Evolutionary conservation across 2,797 vertebrate genomes (phyloP), one percentile per base, ranked within the genome.

Genomic region (Falco naumanni): DNA sequence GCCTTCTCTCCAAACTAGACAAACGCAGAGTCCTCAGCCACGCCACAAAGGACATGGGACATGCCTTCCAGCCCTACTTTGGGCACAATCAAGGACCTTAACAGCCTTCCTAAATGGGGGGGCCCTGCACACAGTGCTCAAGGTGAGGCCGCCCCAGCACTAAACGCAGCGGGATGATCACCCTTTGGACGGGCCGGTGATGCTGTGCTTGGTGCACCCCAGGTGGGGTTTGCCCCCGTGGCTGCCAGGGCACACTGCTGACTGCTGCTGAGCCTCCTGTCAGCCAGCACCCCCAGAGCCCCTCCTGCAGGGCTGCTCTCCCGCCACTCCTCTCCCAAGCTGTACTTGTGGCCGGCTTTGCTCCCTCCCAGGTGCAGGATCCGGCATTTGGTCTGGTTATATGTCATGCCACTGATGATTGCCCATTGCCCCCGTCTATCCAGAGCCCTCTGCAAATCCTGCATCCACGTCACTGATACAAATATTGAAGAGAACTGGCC

Each of bases 301-400:
- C 22, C 57, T 39, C 25, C 45, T 39, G 64, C 63, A 34, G 43
- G 37, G 34, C 18, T 51, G 34, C 19, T 82, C 31, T 50, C 45
- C 15, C 16, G 56, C 37, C 33, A 70, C 5, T 8, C 34, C 19
- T 61, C n/a, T 33, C 31, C 20, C 34, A 59, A 0, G 19, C 43
- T 16, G 57, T 5, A 43, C 20, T 33, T 25, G 3, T 72, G 43
- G 8, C 31, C 2, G 2, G 10, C 3, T 0, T 37, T 43, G 31
- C 17, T 37, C 29, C 20, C 4, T 14, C 31, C 13, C n/a, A 53
- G 11, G 8, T 48, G 28, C 10, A 59, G 24, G 59, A 68, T 31
- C 9, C 11, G 5, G 10, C 19, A 50, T 56, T 50, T 80, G 5
- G 5, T 37, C 31, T 53, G 64, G 5, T 39, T 39, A 39, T 16